Base-by-base conservation (phyloP, 2,797 vertebrate genomes). In the Hapalemur alaotrensis region DNA sequence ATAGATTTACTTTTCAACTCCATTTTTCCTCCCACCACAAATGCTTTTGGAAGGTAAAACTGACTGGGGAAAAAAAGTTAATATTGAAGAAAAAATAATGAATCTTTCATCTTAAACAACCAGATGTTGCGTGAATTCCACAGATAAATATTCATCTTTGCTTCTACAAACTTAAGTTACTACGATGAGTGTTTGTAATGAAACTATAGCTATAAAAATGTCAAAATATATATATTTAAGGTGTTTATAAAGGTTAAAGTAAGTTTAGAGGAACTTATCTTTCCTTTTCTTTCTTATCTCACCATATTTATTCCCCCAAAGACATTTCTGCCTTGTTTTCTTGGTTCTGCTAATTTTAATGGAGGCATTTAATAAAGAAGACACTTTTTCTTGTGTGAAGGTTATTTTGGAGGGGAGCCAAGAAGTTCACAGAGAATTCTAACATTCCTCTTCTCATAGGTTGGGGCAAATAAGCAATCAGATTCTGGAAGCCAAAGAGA, bases 271-370 rank as follows among this genome's bases (percentile, higher is more conserved):
- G 12, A 59, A 59, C 30, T 92, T 89, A 30, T 61, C 63, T 90
- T 87, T 79, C 73, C 30, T 80, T 84, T 54, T 48, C 15, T 85
- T 91, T 90, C 50, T 92, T 80, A 86, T 79, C 32, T 95, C 46
- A 65, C 46, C 17, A 52, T 90, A 70, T 81, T 95, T 73, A 88
- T 8, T 59, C 84, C 52, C 32, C 54, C 75, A 18, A 54, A 59
- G 35, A 67, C 6, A 94, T 87, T 82, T 90, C 7, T 43, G 89
- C 14, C 35, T 78, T 80, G 1, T 93, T 83, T 79, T 59, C 76
- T 83, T 86, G 61, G 8, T 95, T 91, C 75, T 92, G 48, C 41
- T 76, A 54, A 91, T 88, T 95, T 95, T 79, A 67, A 50, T 70
- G 30, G 18, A 82, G 57, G 18, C 50, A 63, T 69, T 86, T 65